Base-by-base conservation (phyloP, 2,888 invertebrate species). In the Eledona agricola region DNA sequence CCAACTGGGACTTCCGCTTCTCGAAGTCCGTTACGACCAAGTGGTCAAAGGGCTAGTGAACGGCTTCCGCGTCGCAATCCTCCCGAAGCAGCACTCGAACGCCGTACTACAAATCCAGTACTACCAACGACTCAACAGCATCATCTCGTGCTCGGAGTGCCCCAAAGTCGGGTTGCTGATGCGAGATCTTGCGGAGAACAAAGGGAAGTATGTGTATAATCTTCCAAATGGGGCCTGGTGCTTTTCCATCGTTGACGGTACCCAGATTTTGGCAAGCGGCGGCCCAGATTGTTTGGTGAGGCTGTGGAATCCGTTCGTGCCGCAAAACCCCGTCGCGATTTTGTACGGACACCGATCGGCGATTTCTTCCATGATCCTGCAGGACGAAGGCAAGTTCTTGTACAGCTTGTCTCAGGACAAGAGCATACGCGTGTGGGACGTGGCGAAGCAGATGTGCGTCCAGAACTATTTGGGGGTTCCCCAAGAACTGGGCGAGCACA, bases 231-330 rank as follows among this genome's bases (percentile, higher is more conserved):
- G 87, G 10, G 80, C 83, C 17, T 81, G 83, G 59, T 84, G 85
- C 58, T 87, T 87, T 66, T 81, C 79, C 46, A 77, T 84, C 65
- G 81, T 81, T 61, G 84, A 83, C 72, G 80, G 78, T 6, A 77
- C 47, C 5, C 67, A 68, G 78, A 72, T 83, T 29, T 67, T 88
- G 32, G 86, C 81, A 43, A 86, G 86, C 1, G 92, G 91, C 1
- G 88, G 92, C 2, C 85, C 88, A 3, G 92, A 93, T 74, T 86
- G 87, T 62, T 70, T 81, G 38, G 65, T 72, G 1, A 83, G 90
- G 20, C 78, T 90, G 38, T 93, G 92, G 92, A 90, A 89, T 74
- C 84, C 90, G 0, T 89, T 89, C 70, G 84, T 89, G n/a, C 82
- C 88, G 1, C 76, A 78, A 35, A 84, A 86, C 65, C 82, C 89